Conservation (phyloP, 2,888 invertebrate genomes). For the Ecdyonurus torrentis region DNA sequence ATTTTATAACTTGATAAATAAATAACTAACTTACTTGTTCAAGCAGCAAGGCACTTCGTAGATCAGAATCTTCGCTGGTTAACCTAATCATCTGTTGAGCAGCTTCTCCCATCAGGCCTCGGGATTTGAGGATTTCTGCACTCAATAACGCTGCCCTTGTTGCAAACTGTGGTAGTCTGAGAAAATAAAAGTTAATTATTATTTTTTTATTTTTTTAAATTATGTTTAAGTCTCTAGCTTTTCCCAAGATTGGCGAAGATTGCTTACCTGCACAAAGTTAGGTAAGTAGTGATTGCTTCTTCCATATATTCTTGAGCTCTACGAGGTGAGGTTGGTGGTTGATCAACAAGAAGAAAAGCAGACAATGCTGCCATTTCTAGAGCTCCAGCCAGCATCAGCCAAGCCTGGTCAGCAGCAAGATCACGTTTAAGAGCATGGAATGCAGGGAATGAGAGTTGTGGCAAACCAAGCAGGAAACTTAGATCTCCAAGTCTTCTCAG, state of each 20-base stretch:
- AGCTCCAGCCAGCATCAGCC: constrained; percentile 93
- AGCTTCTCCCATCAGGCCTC: constrained; percentile 74
- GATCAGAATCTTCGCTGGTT: constrained; percentile 95
- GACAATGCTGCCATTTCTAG: constrained; percentile 91
- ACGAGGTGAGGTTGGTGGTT: constrained; percentile 29
- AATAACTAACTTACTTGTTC: constrained; percentile 48
- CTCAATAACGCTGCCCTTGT: constrained; percentile 81
- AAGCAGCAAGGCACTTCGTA: constrained; percentile 79
- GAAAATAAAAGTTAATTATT: constrained; percentile 14
- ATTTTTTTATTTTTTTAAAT: neutral
- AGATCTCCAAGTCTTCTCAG: constrained; percentile 84
- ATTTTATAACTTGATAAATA: neutral
- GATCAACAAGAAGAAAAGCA: constrained; percentile 53
- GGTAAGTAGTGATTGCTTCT: constrained; percentile 80
- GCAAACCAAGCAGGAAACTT: constrained; percentile 91
- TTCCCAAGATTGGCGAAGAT: neutral
- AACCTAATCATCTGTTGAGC: constrained; percentile 86
- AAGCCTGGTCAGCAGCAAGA: constrained; percentile 91
- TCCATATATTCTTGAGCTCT: constrained; percentile 86
- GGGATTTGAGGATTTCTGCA: constrained; percentile 59
- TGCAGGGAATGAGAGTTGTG: constrained; percentile 77
- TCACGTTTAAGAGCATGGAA: constrained; percentile 97
- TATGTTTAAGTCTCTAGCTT: too few species aligned
- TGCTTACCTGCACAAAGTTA: constrained; percentile 69
- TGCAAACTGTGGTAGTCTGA: constrained; percentile 77